These are phyloP conservation scores for Stichodactyla mertensii DNA, from an alignment of 64 coral and sea anemone genomes.

Conservation along the genomic window DNA sequence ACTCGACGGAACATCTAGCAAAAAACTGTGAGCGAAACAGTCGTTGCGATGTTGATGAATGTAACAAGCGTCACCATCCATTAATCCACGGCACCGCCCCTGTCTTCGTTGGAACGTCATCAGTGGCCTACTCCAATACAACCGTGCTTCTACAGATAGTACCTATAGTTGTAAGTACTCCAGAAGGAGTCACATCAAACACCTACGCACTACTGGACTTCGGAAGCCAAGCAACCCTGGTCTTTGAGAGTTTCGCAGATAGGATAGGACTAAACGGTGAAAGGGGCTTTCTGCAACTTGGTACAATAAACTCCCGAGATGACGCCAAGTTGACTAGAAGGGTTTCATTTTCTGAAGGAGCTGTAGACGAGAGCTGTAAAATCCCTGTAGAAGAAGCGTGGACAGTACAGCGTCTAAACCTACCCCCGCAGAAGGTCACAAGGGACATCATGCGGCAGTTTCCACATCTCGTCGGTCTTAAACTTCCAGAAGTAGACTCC, in stretches of 20 bases:
- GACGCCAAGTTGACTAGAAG: too few species aligned
- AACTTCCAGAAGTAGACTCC: too few species aligned
- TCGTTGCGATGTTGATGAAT: conserved; percentile 26
- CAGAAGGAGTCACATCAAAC: not conserved
- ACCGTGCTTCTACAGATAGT: conserved; percentile 35
- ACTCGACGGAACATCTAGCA: conserved; percentile 6
- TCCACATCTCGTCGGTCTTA: too few species aligned
- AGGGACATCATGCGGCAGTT: too few species aligned
- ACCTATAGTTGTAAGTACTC: not conserved
- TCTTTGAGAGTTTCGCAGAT: conserved; percentile 31
- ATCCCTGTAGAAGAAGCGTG: too few species aligned
- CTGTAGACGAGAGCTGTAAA: too few species aligned
- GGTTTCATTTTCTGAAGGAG: too few species aligned
- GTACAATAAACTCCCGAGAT: too few species aligned
- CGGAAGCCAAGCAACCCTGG: conserved; percentile 42
- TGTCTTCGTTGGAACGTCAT: conserved; percentile 35
- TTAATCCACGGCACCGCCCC: conserved; percentile 46
- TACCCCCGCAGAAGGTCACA: too few species aligned
- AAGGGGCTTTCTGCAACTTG: too few species aligned
- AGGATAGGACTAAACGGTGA: conserved; percentile 30
- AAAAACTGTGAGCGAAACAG: conserved; percentile 18
- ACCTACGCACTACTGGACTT: conserved; percentile 38
- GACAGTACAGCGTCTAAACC: too few species aligned
- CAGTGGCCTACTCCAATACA: not conserved
- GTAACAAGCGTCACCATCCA: conserved; percentile 44